Evolutionary conservation across 1,140 invertebrate species (phyloP).

Genomic region (Tetramorium parvispinum): DNA sequence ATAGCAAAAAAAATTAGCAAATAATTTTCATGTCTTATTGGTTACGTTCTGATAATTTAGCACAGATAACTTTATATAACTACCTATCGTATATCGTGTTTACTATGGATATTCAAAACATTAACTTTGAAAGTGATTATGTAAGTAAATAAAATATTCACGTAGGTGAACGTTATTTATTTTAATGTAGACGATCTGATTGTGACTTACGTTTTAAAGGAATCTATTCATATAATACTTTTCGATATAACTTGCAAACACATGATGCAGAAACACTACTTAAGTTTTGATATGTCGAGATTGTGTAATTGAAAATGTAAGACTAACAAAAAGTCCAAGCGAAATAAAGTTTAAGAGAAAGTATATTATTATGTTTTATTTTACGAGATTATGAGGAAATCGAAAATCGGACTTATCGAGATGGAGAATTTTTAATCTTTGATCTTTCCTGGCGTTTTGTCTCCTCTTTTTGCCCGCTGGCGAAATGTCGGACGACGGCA

Average conservation of each 20-base stretch:
- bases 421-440: conserved; percentile 63
- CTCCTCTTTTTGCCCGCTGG: conserved; percentile 27
- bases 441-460: neutral
- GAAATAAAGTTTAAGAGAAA: neutral
- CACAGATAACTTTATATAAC: too few species aligned
- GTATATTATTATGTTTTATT: neutral
- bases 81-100: too few species aligned
- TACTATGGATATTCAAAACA: too few species aligned
- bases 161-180: neutral
- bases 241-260: neutral
- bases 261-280: neutral
- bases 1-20: too few species aligned
- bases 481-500: conserved; percentile 50
- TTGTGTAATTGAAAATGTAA: neutral
- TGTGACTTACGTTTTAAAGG: neutral
- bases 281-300: neutral
- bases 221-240: neutral
- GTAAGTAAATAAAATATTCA: neutral
- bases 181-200: neutral
- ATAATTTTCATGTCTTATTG: too few species aligned
- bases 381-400: neutral
- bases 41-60: too few species aligned
- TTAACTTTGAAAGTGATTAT: neutral
- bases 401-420: conserved; percentile 47
- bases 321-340: neutral